Base-by-base conservation (phyloP, 2,797 vertebrate species). In the Percopsis omiscomaycus region DNA sequence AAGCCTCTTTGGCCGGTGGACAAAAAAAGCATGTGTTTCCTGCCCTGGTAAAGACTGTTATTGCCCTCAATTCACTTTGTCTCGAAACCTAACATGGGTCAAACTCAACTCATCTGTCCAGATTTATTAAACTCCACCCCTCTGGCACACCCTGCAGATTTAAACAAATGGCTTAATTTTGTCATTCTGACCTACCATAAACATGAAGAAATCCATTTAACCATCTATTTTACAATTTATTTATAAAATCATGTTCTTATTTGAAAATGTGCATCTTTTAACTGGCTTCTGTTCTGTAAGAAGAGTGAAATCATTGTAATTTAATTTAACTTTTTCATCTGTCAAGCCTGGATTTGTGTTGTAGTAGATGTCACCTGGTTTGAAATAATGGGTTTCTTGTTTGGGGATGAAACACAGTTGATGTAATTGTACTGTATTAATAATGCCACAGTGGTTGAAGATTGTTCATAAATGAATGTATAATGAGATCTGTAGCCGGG, bases 391-490 rank as follows among this genome's bases (percentile, higher is more conserved):
- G 8, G 8, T 32, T 49, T 60, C 27, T 59, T 0, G 2, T 48
- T 13, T n/a, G 32, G 29, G 30, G 32, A 48, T 61, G 28, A 22
- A 59, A 47, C 64, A 4, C 22, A 1, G 50, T 56, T 54, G 67
- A 77, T 71, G 66, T 44, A 53, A 27, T 48, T 56, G 71, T 65
- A 56, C 71, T 74, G 68, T 67, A 64, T 47, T 46, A 65, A 61
- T 49, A 30, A 66, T 64, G 45, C 66, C 57, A 59, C 37, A 12
- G 45, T 59, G 68, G 74, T 54, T 59, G 64, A 69, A 61, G 66
- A 75, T 71, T 75, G 3, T 50, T 55, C 22, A 52, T 68, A 73
- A 72, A 72, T 76, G 75, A 82, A 79, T 81, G 74, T 84, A 75
- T 76, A 61, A 66, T 66, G 57, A 55, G 15, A 53, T 42, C 32